Percentiles rank a stretch among this genome's conserved stretches.
Conservation (phyloP, 92 coral and sea anemone genomes). For the Montipora capitata region DNA sequence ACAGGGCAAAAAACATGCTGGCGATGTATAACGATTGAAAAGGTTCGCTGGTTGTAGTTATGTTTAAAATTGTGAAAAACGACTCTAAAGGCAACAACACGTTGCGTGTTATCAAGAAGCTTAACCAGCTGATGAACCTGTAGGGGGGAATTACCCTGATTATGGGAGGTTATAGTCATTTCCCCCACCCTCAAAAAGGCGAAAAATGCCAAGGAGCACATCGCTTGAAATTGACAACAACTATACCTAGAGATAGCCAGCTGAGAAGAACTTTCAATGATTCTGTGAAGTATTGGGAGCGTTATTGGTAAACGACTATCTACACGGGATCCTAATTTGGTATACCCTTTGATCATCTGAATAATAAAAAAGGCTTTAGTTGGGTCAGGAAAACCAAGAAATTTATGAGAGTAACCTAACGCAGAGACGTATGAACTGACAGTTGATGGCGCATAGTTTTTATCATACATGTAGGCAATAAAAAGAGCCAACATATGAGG, state of each 20-base stretch:
- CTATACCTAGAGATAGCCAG: not conserved
- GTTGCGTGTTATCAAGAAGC: not conserved
- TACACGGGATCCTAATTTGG: not conserved
- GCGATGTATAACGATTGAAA: constrained; percentile 20
- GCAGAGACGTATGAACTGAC: constrained; percentile 10
- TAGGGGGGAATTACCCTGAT: not conserved
- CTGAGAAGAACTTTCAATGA: not conserved
- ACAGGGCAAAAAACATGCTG: constrained; percentile 54
- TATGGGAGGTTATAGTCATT: not conserved
- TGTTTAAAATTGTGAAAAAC: constrained; percentile 46
- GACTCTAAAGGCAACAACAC: not conserved
- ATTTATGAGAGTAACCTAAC: not conserved
- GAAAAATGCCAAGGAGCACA: constrained; percentile 44
- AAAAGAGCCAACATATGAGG: not conserved
- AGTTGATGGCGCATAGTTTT: not conserved
- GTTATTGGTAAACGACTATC: constrained; percentile 42
- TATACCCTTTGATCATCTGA: constrained; percentile 21
- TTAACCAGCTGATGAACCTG: constrained; percentile 15
- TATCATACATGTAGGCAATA: not conserved
- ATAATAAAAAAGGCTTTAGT: not conserved
- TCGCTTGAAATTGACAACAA: not conserved
- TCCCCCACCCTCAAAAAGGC: constrained; percentile 38
- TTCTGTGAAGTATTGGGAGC: not conserved
- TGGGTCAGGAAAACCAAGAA: not conserved
- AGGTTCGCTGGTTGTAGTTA: constrained; percentile 33